Base-by-base conservation (phyloP, 2,797 vertebrate species). In the Todus mexicanus region DNA sequence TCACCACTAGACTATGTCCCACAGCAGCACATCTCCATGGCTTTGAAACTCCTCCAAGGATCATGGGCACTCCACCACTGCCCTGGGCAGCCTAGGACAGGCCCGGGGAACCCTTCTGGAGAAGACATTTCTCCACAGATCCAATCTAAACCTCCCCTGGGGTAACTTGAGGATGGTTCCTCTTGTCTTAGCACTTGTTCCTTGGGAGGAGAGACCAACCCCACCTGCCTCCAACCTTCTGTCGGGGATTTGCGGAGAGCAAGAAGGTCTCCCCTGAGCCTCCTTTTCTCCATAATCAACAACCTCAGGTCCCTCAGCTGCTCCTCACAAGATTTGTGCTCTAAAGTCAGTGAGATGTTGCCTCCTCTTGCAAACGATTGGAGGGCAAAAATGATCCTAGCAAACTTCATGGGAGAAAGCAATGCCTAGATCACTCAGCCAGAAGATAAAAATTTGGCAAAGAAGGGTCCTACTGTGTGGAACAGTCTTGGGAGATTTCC, bases 341-440 rank as follows among this genome's bases (percentile, higher is more conserved):
- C 12, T 56, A 56, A 1, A 33, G 37, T 6, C 1, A 1, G 5
- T 9, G 16, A 26, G 19, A 90, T 14, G 17, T 69, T 3, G 0
- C 9, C 10, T 47, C 5, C 74, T 33, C 63, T 50, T 47, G 11
- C 26, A 40, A 83, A 65, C 7, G 18, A 26, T 7, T 25, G 6
- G 5, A 63, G 37, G 35, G 16, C 10, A 64, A 65, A 84, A 64
- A 23, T 2, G 10, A 3, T 40, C 29, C 22, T 13, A 21, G 14
- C 4, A 71, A 57, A 66, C 7, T 29, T 23, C 43, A 0, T 3
- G 26, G 31, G 23, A 27, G 60, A 27, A 79, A 57, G 5, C 60
- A 87, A 84, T 16, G 15, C 4, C 45, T 22, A 61, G 70, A 3
- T 47, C 15, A 83, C 12, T 11, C 26, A 56, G 22, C 3, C 42